Conservation (phyloP, 2,888 invertebrate genomes). For the Eretmocerus hayati region DNA sequence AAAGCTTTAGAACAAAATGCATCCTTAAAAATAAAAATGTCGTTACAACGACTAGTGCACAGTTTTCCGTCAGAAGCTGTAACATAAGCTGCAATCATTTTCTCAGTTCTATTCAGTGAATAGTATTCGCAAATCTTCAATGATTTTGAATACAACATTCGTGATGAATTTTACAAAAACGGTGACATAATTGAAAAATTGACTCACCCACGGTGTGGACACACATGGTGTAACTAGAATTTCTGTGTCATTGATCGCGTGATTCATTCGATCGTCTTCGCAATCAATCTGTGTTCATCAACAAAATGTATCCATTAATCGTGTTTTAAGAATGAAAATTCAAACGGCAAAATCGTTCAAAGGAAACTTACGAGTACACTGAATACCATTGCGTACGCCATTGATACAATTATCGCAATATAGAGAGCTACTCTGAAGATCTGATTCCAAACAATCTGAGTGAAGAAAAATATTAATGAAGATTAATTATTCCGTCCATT, state of each 20-base stretch:
- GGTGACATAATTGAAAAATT: neutral
- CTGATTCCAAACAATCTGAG: slow-evolving; percentile 56
- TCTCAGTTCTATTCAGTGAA: too few relatives aligned
- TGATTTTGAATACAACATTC: too few relatives aligned
- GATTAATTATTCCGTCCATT: too few relatives aligned
- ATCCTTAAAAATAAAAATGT: slow-evolving; percentile 80
- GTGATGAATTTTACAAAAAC: neutral
- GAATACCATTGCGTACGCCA: slow-evolving; percentile 59
- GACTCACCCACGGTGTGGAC: slow-evolving; percentile 39
- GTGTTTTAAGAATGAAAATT: neutral
- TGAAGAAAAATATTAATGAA: neutral
- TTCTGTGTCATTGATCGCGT: slow-evolving; percentile 20
- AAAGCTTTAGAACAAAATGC: slow-evolving; percentile 73
- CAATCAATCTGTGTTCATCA: neutral
- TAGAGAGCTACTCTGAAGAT: slow-evolving; percentile 60
- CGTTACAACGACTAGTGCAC: slow-evolving; percentile 58
- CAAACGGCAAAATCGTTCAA: neutral
- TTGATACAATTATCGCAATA: slow-evolving; percentile 57
- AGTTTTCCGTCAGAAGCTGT: slow-evolving; percentile 72
- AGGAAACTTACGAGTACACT: slow-evolving; percentile 50
- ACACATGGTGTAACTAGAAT: slow-evolving; percentile 24
- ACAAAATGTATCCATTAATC: neutral
- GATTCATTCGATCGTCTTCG: neutral
- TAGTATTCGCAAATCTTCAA: too few relatives aligned
- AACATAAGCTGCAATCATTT: too few relatives aligned